Evolutionary conservation across 2,888 invertebrate genomes (phyloP).

Genomic region (Campoplex nolae): DNA sequence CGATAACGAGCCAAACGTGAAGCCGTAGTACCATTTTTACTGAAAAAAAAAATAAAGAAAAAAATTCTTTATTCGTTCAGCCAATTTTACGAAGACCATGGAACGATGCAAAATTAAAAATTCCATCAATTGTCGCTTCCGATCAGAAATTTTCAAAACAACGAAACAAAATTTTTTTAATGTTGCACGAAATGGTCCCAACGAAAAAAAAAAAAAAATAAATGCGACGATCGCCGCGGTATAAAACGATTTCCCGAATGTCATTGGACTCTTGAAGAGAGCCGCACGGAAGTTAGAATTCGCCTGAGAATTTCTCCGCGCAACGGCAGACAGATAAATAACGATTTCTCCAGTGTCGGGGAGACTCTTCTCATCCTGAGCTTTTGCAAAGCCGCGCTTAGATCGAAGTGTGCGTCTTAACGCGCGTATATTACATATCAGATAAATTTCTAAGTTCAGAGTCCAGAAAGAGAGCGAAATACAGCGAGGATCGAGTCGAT

Average conservation of each 20-base stretch:
- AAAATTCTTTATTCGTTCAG: too few species aligned
- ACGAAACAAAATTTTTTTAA: neutral
- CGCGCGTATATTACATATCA: neutral
- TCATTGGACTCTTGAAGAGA: neutral
- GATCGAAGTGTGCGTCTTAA: neutral
- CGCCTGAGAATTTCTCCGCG: neutral
- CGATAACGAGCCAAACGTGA: neutral
- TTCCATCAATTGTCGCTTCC: neutral
- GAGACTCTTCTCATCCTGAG: neutral
- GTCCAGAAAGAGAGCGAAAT: neutral
- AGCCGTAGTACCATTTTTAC: too few species aligned
- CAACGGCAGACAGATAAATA: neutral
- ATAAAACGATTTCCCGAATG: neutral
- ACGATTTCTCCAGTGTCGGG: neutral
- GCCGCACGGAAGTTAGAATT: neutral
- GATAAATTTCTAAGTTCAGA: constrained; percentile 26
- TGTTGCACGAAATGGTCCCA: neutral
- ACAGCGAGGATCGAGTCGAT: neutral
- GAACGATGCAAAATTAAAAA: neutral
- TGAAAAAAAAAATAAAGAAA: too few species aligned
- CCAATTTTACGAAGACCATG: neutral
- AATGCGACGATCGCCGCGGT: neutral
- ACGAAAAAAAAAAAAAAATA: neutral
- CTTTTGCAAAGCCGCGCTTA: neutral
- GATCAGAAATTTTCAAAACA: neutral